Base-by-base conservation (phyloP, 2,797 vertebrate species). In the Harpagifer antarcticus region DNA sequence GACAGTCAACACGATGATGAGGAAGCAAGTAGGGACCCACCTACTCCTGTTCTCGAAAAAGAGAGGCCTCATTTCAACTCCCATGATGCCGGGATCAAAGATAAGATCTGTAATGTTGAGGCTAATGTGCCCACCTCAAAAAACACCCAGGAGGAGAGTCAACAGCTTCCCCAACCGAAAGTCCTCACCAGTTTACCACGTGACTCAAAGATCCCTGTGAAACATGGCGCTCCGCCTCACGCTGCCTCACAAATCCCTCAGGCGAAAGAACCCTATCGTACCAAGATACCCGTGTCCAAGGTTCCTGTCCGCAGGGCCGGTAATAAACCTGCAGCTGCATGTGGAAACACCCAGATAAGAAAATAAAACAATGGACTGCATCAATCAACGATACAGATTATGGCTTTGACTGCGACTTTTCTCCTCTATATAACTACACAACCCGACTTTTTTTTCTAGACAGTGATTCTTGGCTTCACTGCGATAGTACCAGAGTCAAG, bases 251-350 rank as follows among this genome's bases (percentile, higher is more conserved):
- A 91, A 72, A 87, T 95, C 92, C 90, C 96, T 85, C 94, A 95
- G 74, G 92, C 93, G 82, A 97, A 95, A 94, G 97, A 99, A 75
- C 85, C 94, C 49, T 93, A 94, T 80, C 97, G 97, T 93, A 98
- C 98, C 78, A 99, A 98, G 95, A 99, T 99, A 83, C 98, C 98
- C 0, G 96, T 99, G 60, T 98, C 98, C 69, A 99, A 97, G 93
- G 96, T 99, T 57, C 96, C 97, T 27, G 95, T 99, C 55, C 97
- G 97, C 47, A 95, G 96, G 83, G 94, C 93, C 75, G 96, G 94
- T 84, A 96, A 89, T 86, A 96, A 97, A 87, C 94, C 94, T 50
- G 85, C 95, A 86, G 89, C 93, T 78, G 66, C 75, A 48, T 87
- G 88, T 27, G 69, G 88, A 61, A 77, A 93, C 59, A 68, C 60